Evolutionary conservation across 2,113 vertebrate genomes (phyloP).

Genomic region (Chinchilla lanigera): DNA sequence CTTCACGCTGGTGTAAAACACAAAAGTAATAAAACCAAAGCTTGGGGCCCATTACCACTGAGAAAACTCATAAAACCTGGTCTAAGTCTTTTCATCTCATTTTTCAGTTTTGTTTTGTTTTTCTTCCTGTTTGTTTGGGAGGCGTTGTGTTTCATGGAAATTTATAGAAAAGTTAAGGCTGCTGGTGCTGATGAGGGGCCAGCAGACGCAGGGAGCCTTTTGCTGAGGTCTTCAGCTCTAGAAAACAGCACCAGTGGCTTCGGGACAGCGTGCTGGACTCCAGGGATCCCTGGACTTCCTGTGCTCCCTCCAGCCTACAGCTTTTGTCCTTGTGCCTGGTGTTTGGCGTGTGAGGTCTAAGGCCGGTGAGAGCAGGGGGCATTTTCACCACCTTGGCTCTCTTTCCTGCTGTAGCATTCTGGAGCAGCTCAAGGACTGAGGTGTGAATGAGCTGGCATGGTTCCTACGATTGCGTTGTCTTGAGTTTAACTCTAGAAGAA

Average conservation of each 20-base stretch:
- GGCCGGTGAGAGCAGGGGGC: background rate
- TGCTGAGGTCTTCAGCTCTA: background rate
- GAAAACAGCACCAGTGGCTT: background rate
- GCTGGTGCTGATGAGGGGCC: rapidly evolving
- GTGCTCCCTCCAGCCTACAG: background rate
- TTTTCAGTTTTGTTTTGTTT: background rate
- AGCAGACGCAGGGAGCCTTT: background rate
- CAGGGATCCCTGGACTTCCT: no score
- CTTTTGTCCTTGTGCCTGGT: rapidly evolving
- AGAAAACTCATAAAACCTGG: background rate
- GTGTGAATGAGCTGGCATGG: rapidly evolving
- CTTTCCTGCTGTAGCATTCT: rapidly evolving
- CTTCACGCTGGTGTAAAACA: background rate
- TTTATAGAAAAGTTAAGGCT: background rate
- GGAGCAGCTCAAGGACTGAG: background rate
- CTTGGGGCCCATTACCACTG: rapidly evolving
- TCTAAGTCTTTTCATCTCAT: background rate
- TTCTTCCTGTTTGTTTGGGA: background rate
- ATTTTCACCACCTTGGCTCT: background rate
- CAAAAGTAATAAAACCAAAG: background rate
- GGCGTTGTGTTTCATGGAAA: rapidly evolving
- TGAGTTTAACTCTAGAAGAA: background rate
- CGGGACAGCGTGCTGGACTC: rapidly evolving
- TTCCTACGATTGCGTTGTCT: rapidly evolving
- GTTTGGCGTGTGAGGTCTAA: rapidly evolving